phyloP scores from a whole-genome alignment of 2,888 invertebrate genomes.

The Phortica magna region DNA sequence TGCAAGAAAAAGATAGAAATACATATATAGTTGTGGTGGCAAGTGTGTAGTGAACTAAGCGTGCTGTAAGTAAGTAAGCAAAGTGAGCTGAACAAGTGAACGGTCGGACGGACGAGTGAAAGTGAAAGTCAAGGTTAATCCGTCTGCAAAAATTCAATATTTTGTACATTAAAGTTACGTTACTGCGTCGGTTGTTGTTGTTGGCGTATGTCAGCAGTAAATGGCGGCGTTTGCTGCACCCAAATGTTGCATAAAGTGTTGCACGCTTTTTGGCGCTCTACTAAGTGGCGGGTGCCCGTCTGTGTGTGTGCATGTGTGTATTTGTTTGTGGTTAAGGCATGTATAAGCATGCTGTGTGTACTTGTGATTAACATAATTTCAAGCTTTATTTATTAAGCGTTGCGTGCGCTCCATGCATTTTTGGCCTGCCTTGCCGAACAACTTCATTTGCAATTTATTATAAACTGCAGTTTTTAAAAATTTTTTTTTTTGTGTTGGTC shows the following conservation, averaged over 20 bases:
- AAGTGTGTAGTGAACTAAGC: background rate
- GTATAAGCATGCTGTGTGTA: constrained; percentile 46
- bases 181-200: constrained; percentile 15
- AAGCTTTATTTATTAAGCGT: constrained; percentile 29
- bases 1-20: background rate
- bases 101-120: constrained; percentile 57
- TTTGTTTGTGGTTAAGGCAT: constrained; percentile 45
- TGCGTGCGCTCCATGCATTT: background rate
- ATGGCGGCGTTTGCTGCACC: background rate
- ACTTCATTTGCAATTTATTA: too few species aligned
- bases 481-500: background rate
- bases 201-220: constrained; percentile 10
- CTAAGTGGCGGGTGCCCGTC: constrained; percentile 25
- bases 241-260: constrained; percentile 54
- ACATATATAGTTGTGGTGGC: constrained; percentile 8
- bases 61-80: constrained; percentile 11
- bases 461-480: background rate
- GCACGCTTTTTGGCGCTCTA: constrained; percentile 63
- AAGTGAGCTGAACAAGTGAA: too few species aligned
- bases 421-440: background rate
- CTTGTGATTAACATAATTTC: constrained; percentile 46
- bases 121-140: constrained; percentile 78
- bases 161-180: constrained; percentile 74
- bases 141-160: constrained; percentile 76
- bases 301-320: constrained; percentile 25